phyloP scores from a whole-genome alignment of 92 coral and sea anemone genomes.

The Porites lobata region DNA sequence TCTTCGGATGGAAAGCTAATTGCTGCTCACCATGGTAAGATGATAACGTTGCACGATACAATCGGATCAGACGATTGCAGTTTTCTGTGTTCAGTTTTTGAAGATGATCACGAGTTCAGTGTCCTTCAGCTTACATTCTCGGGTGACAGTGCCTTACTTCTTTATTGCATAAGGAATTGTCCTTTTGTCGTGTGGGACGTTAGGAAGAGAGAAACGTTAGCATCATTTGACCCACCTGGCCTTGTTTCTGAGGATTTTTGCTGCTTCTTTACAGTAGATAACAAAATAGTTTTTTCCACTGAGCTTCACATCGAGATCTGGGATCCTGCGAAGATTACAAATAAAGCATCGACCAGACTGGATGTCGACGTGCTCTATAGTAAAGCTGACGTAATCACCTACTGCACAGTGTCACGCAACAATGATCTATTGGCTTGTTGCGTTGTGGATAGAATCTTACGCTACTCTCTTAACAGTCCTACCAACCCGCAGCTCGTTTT shows the following conservation, averaged over 20 bases:
- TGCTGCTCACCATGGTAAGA: neutral
- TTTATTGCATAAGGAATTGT: neutral
- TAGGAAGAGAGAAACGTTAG: neutral
- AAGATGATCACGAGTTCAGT: neutral
- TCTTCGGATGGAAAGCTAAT: neutral
- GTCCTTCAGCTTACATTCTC: neutral
- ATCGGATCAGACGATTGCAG: no score
- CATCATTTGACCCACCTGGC: neutral
- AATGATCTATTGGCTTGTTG: constrained; percentile 14
- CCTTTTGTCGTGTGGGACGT: neutral
- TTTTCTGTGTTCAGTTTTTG: neutral
- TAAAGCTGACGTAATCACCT: neutral
- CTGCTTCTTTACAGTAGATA: neutral
- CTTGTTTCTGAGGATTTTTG: neutral
- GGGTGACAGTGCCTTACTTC: neutral
- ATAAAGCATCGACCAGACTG: neutral
- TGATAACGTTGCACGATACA: neutral
- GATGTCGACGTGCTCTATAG: neutral
- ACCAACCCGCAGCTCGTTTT: neutral
- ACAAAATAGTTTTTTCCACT: neutral
- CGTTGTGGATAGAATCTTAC: neutral
- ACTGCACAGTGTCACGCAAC: constrained; percentile 9
- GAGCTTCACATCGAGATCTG: neutral
- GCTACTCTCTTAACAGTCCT: neutral
- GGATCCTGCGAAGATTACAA: neutral